Evolutionary conservation across 2,113 vertebrate species (phyloP).

Genomic region (Pipa parva): DNA sequence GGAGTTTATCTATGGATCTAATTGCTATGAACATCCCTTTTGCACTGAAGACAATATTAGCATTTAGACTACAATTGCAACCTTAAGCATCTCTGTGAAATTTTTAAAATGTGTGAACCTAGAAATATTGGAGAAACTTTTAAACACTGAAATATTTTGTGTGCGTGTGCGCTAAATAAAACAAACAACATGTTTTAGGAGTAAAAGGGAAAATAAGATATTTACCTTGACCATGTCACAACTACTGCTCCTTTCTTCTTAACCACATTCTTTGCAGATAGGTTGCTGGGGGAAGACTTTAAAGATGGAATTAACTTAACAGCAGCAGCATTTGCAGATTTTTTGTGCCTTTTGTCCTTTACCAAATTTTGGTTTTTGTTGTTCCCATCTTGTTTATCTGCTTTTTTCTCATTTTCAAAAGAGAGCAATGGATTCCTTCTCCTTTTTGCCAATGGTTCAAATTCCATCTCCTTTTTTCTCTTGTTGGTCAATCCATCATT

Average conservation of each 20-base stretch:
- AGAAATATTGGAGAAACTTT: too few species aligned
- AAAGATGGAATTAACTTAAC: constrained; percentile 38
- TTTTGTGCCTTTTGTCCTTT: constrained; percentile 40
- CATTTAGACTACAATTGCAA: too few species aligned
- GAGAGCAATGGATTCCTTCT: constrained; percentile 51
- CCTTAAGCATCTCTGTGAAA: too few species aligned
- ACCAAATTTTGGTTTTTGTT: constrained; percentile 45
- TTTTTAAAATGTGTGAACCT: too few species aligned
- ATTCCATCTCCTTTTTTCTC: constrained; percentile 47
- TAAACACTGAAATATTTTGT: too few species aligned
- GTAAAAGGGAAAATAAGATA: constrained; percentile 21
- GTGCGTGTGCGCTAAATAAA: accelerated
- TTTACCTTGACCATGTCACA: constrained; percentile 89
- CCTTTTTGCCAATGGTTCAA: constrained; percentile 54
- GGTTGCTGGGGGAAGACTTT: constrained; percentile 57
- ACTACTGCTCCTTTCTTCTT: constrained; percentile 91
- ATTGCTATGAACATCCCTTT: too few species aligned
- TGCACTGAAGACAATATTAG: too few species aligned
- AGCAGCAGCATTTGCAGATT: constrained; percentile 41
- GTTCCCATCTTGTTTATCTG: constrained; percentile 48
- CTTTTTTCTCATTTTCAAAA: constrained; percentile 19
- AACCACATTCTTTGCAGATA: constrained; percentile 89
- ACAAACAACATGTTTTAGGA: background rate
- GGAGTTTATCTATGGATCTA: too few species aligned
- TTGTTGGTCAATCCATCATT: constrained; percentile 36